These are phyloP conservation scores for Plecotus auritus DNA, from an alignment of 2,113 vertebrate species.

Conservation along the genomic window DNA sequence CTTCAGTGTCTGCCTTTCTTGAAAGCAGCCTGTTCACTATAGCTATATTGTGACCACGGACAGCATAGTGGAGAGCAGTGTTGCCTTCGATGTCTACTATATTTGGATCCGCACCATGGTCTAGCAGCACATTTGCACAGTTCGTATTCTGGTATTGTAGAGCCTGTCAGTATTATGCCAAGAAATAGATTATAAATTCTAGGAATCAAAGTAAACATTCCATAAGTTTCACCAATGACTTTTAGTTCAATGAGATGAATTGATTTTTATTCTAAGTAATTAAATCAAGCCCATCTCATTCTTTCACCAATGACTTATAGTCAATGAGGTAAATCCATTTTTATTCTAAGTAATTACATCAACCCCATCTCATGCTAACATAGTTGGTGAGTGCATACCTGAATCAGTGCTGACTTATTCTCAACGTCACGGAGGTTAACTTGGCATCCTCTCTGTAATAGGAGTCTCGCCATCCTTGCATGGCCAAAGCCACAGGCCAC, in stretches of 20 bases:
- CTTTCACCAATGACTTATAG: too few relatives aligned
- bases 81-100: constrained; percentile 84
- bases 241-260: background rate
- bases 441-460: constrained; percentile 88
- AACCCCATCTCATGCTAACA: background rate
- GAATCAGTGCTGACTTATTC: constrained; percentile 90
- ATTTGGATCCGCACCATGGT: constrained; percentile 86
- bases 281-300: background rate
- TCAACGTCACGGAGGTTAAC: constrained; percentile 89
- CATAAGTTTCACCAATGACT: background rate
- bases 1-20: constrained; percentile 79
- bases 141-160: constrained; percentile 88
- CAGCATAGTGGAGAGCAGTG: constrained; percentile 89
- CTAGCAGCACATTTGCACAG: constrained; percentile 84
- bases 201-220: background rate
- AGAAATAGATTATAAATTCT: background rate
- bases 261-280: background rate
- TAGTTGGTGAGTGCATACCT: constrained; percentile 80
- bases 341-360: too few relatives aligned
- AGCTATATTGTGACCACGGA: constrained; percentile 72
- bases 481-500: constrained; percentile 91
- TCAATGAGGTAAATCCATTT: too few relatives aligned
- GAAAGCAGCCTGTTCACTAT: constrained; percentile 82
- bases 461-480: constrained; percentile 83
- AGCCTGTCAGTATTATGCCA: constrained; percentile 80